Evolutionary conservation across 2,797 vertebrate species (phyloP), one percentile per base, ranked within the genome.

Genomic region (Acestrorhynchus altus): DNA sequence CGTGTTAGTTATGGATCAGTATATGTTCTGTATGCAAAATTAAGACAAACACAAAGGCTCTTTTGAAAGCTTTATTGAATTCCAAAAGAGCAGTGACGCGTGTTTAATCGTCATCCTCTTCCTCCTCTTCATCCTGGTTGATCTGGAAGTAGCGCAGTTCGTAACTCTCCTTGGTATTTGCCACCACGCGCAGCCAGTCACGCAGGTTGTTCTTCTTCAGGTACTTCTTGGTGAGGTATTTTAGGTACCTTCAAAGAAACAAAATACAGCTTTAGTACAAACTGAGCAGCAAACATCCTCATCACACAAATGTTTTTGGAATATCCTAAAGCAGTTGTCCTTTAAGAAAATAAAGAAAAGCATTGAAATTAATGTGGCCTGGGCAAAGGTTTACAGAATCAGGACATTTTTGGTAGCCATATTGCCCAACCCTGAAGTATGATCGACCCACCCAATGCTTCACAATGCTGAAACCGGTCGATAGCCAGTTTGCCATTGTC

Each of bases 141-240:
- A 98, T 98, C 95, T 98, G 97, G 96, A 98, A 98, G 94, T 98
- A 98, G 70, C 96, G 95, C 69, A 98, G 90, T 87, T 98, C 96
- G 0, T 98, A 98, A 83, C 96, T 98, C 88, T 98, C 97, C 91
- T 98, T 98, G 91, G 94, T 96, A 90, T 97, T 97, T 3, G 97
- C 96, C 15, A 98, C 97, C 0, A 98, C 96, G 0, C 96, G 92
- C 87, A 98, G 86, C 97, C 96, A 98, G 87, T 98, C 97, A 20
- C 96, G 94, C 52, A 98, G 92, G 83, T 98, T 98, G 90, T 98
- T 98, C 88, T 98, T 98, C 88, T 98, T 98, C 88, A 98, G 92
- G 75, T 99, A 98, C 85, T 99, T 98, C 92, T 99, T 99, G 73
- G 97, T 99, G 28, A 98, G 94, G 88, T 99, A 98, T 82, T 99